Percentiles rank a stretch among this genome's conserved stretches.
phyloP scores from a whole-genome alignment of 2,888 invertebrate species.

The Lasioglossum marginatum region DNA sequence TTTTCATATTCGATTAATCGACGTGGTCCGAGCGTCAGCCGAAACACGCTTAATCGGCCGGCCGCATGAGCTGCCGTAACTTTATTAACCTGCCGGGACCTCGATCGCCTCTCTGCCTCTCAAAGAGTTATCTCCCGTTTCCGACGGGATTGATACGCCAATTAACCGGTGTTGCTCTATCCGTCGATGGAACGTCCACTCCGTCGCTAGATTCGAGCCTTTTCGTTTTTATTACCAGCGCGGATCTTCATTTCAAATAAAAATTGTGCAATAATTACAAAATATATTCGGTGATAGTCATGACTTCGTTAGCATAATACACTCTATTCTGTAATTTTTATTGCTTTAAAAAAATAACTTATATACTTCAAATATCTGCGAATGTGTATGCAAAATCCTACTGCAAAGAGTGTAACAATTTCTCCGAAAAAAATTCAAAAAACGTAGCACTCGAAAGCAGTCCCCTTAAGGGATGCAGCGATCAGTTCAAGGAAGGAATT shows the following conservation, averaged over 20 bases:
- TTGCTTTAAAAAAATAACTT: too few relatives aligned
- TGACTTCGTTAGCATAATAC: too few relatives aligned
- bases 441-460: not conserved
- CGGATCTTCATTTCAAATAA: too few relatives aligned
- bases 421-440: not conserved
- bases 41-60: constrained; percentile 62
- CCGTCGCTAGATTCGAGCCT: not conserved
- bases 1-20: constrained; percentile 62
- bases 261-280: too few relatives aligned
- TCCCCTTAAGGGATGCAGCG: not conserved
- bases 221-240: too few relatives aligned
- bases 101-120: constrained; percentile 2
- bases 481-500: not conserved
- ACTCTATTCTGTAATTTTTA: too few relatives aligned
- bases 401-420: not conserved
- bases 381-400: not conserved
- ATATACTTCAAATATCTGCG: not conserved
- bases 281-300: too few relatives aligned
- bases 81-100: constrained; percentile 75
- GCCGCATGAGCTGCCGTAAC: constrained; percentile 60
- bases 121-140: not conserved
- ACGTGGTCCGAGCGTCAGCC: constrained; percentile 55
- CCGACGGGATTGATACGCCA: not conserved
- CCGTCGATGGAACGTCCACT: not conserved
- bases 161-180: not conserved